These are phyloP conservation scores for Ichneumoninae sp. DNA, from an alignment of 2,888 invertebrate genomes.

Conservation along the genomic window DNA sequence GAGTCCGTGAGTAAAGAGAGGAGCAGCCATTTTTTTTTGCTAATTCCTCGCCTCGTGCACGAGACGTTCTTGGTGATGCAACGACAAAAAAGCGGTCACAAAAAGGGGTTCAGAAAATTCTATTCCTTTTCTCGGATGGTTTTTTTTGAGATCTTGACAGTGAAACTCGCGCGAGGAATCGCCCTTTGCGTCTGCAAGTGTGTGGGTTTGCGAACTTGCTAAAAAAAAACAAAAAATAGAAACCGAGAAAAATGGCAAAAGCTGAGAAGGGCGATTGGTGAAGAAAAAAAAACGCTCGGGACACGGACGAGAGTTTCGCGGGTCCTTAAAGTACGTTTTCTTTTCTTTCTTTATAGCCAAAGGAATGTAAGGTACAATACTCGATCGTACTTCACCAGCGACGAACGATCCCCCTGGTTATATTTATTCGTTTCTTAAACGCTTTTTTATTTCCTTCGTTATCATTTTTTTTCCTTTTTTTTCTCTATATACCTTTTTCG, in stretches of 20 bases:
- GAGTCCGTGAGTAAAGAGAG: conserved; percentile 8
- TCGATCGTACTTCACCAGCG: conserved; percentile 81
- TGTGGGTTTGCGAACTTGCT: conserved; percentile 6
- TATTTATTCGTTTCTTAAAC: conserved; percentile 28
- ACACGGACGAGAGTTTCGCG: conserved; percentile 49
- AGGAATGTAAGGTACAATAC: conserved; percentile 85
- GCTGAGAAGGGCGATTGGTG: conserved; percentile 33
- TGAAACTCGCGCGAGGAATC: neutral
- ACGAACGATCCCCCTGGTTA: conserved; percentile 75
- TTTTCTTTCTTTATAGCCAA: conserved; percentile 81
- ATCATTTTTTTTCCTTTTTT: conserved; percentile 44
- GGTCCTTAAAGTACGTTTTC: conserved; percentile 64
- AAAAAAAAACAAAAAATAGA: conserved; percentile 9
- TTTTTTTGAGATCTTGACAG: conserved; percentile 26
- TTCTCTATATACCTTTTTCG: conserved; percentile 78
- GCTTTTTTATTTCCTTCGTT: conserved; percentile 7
- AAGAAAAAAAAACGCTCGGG: conserved; percentile 33
- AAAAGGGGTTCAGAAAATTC: conserved; percentile 21
- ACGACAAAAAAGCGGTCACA: conserved; percentile 26
- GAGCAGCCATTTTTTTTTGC: neutral
- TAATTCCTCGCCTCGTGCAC: neutral
- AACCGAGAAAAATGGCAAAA: conserved; percentile 33
- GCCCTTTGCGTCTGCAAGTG: neutral
- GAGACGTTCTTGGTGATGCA: conserved; percentile 8
- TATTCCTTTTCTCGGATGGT: conserved; percentile 18